phyloP scores from a whole-genome alignment of 2,888 invertebrate species.

The Cataglyphis cursor region DNA sequence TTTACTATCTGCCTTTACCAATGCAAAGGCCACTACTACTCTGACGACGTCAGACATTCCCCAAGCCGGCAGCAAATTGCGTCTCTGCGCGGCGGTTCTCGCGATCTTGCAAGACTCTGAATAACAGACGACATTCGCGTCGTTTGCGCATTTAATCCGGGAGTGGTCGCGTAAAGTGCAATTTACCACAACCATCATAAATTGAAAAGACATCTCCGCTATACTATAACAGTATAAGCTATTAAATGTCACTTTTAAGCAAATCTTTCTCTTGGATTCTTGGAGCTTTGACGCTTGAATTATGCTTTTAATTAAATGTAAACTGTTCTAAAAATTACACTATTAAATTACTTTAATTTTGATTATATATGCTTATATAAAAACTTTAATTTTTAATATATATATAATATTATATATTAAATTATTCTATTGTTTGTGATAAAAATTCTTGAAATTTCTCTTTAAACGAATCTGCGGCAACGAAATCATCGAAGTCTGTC shows the following conservation, averaged over 20 bases:
- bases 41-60: slow-evolving; percentile 68
- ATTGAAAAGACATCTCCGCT: slow-evolving; percentile 15
- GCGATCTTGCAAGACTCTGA: slow-evolving; percentile 29
- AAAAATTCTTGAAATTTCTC: too few relatives aligned
- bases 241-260: slow-evolving; percentile 9
- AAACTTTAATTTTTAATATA: background rate
- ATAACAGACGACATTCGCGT: background rate
- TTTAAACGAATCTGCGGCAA: slow-evolving; percentile 31
- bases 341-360: background rate
- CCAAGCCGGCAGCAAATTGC: slow-evolving; percentile 66
- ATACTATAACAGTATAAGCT: slow-evolving; percentile 10
- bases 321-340: background rate
- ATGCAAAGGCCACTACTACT: slow-evolving; percentile 74
- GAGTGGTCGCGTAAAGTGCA: slow-evolving; percentile 41
- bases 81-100: slow-evolving; percentile 19
- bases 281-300: background rate
- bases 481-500: slow-evolving; percentile 52
- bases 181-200: background rate
- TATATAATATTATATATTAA: too few relatives aligned
- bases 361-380: background rate
- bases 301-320: background rate
- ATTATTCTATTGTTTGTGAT: too few relatives aligned
- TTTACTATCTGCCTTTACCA: slow-evolving; percentile 69
- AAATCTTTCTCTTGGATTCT: background rate
- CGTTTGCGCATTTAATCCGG: slow-evolving; percentile 27